These are phyloP conservation scores for Thalassarche chlororhynchos DNA, from an alignment of 2,113 vertebrate genomes.

Conservation along the genomic window DNA sequence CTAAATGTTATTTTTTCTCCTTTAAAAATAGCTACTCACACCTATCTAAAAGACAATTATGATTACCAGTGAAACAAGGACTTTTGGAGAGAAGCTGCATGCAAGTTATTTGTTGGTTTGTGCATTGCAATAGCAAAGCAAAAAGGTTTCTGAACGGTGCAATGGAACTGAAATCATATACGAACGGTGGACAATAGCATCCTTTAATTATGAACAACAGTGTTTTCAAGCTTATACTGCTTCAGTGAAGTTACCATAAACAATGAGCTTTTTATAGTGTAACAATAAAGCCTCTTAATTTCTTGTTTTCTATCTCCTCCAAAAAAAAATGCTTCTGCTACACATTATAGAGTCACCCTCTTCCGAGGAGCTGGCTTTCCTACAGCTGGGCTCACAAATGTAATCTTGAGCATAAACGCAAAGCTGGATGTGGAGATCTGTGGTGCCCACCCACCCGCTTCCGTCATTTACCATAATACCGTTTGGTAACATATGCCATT, in stretches of 20 bases:
- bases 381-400: not conserved
- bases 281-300: constrained; percentile 41
- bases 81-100: not conserved
- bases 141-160: not conserved
- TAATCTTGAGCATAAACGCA: not conserved
- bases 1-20: not conserved
- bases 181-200: constrained; percentile 11
- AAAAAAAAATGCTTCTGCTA: not conserved
- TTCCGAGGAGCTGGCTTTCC: not conserved
- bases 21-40: not conserved
- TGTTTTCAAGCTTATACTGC: constrained; percentile 24
- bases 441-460: not conserved
- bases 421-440: not conserved
- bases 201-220: not conserved
- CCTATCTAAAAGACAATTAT: not conserved
- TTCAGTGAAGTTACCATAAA: constrained; percentile 52
- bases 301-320: not conserved
- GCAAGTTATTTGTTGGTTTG: not conserved
- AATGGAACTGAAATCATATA: not conserved
- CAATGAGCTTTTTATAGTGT: constrained; percentile 42
- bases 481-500: not conserved
- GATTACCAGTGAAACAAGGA: not conserved
- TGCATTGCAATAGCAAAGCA: not conserved
- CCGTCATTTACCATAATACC: not conserved
- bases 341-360: not conserved